phyloP scores from a whole-genome alignment of 1,140 invertebrate genomes.

The Heliconius hermathena region DNA sequence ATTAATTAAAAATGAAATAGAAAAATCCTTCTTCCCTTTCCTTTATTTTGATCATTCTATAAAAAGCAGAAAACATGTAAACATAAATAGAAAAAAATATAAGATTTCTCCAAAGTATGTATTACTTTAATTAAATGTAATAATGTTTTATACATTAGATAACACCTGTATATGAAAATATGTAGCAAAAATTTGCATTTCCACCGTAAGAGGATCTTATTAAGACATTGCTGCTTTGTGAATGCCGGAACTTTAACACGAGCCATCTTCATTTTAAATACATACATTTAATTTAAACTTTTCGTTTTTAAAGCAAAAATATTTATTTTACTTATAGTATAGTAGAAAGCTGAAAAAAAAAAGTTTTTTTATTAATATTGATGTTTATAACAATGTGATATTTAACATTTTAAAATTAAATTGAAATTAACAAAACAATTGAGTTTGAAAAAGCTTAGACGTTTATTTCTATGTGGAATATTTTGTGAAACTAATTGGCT shows the following conservation, averaged over 20 bases:
- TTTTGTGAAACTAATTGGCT: slow-evolving; percentile 29
- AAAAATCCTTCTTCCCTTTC: no score
- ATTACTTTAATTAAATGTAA: neutral
- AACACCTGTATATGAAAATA: neutral
- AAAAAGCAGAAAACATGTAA: no score
- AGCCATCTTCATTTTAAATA: slow-evolving; percentile 10
- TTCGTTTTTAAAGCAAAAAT: no score
- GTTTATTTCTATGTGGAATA: slow-evolving; percentile 18
- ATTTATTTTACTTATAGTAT: no score
- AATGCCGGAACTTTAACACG: slow-evolving; percentile 7
- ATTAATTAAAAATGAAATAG: no score
- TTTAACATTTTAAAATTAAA: slow-evolving; percentile 12
- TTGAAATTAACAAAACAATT: slow-evolving; percentile 26
- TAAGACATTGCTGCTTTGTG: slow-evolving; percentile 22
- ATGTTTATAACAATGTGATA: neutral
- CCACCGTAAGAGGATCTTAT: slow-evolving; percentile 27
- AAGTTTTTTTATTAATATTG: neutral
- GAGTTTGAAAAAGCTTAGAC: slow-evolving; percentile 22
- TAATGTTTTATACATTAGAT: neutral
- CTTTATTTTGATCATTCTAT: no score
- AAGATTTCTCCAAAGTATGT: neutral
- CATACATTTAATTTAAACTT: neutral
- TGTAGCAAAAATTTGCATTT: slow-evolving; percentile 25
- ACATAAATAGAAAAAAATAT: no score
- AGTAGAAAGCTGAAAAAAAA: neutral